Evolutionary conservation across 2,888 invertebrate genomes (phyloP).

Genomic region (Orchesellides sinensis): DNA sequence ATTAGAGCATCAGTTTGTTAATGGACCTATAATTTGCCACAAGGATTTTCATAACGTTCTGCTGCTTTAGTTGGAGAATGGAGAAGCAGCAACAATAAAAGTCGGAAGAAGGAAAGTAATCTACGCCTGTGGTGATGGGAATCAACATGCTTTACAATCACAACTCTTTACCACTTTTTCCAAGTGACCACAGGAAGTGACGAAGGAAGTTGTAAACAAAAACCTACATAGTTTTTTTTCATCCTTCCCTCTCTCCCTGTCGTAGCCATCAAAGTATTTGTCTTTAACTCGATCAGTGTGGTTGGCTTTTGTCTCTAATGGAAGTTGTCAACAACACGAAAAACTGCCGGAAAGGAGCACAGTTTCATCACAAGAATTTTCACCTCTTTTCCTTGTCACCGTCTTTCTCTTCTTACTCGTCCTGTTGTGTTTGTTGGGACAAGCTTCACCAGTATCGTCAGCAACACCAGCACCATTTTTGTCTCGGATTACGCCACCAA

Average conservation of each 20-base stretch:
- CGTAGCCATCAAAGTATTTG: too few species aligned
- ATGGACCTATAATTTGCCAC: too few species aligned
- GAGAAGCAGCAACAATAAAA: too few species aligned
- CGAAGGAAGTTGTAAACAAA: conserved; percentile 6
- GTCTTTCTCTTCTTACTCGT: not conserved
- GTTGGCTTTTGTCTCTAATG: conserved; percentile 36
- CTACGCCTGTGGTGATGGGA: too few species aligned
- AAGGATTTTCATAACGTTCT: too few species aligned
- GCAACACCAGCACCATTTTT: conserved; percentile 42
- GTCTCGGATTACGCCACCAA: conserved; percentile 27
- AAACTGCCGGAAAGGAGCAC: conserved; percentile 12
- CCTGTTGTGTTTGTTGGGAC: not conserved
- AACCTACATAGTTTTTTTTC: not conserved
- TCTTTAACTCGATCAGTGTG: not conserved
- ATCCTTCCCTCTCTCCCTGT: not conserved
- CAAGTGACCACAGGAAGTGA: not conserved
- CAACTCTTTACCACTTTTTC: not conserved
- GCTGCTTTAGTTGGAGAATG: too few species aligned
- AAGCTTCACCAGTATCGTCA: conserved; percentile 10
- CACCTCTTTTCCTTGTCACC: not conserved
- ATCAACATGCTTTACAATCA: not conserved
- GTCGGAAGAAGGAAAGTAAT: too few species aligned
- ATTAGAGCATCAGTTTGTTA: too few species aligned
- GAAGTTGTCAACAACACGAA: conserved; percentile 54
- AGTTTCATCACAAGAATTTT: conserved; percentile 16